These are phyloP conservation scores for Litoditis marina DNA, from an alignment of 2,888 invertebrate genomes.

Conservation along the genomic window DNA sequence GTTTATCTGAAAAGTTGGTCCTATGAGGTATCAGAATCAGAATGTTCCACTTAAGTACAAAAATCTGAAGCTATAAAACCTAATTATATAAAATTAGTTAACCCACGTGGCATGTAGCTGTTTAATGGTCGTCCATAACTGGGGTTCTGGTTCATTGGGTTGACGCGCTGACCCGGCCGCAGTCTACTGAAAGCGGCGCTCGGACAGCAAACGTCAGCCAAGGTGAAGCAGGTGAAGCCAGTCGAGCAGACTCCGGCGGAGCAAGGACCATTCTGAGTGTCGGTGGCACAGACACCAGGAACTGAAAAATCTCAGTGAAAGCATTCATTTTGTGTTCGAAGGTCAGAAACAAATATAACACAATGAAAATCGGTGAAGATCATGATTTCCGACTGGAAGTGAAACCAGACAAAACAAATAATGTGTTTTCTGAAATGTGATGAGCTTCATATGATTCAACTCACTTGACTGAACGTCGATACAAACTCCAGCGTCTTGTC, in stretches of 20 bases:
- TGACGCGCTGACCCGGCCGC: constrained; percentile 16
- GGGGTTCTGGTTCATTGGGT: constrained; percentile 21
- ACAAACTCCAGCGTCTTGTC: constrained; percentile 39
- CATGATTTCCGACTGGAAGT: no score
- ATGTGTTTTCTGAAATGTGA: background rate
- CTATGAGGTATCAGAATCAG: background rate
- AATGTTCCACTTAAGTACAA: no score
- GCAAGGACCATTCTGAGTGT: constrained; percentile 45
- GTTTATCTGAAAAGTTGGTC: background rate
- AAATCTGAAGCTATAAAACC: no score
- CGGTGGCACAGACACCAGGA: constrained; percentile 35
- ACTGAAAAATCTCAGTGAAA: constrained; percentile 25
- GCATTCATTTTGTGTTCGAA: no score
- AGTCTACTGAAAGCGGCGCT: constrained; percentile 29
- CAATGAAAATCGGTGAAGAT: no score
- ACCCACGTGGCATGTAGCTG: constrained; percentile 46
- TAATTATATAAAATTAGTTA: no score
- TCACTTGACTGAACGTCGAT: constrained; percentile 37
- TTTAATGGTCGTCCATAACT: constrained; percentile 36
- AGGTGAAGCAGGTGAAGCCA: constrained; percentile 40
- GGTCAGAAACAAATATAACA: no score
- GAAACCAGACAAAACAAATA: background rate
- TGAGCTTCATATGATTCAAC: constrained; percentile 2
- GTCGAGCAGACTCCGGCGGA: constrained; percentile 40
- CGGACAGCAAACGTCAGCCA: constrained; percentile 37